Base-by-base conservation (phyloP, 2,797 vertebrate species). In the Sebastes kiyomatsui region DNA sequence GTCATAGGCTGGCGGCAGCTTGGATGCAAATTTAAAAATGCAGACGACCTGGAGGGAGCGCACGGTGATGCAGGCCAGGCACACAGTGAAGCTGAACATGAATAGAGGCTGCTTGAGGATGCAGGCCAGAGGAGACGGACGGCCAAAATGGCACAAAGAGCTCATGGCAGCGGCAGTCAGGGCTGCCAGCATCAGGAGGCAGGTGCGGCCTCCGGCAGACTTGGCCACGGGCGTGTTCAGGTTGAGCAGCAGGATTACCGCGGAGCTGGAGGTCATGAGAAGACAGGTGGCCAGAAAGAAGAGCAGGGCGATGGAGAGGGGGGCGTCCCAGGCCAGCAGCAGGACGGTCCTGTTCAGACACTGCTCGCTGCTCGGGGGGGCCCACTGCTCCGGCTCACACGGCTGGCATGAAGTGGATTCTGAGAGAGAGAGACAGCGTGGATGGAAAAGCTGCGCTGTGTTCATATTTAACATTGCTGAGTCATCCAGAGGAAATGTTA, bases 21-120 rank as follows among this genome's bases (percentile, higher is more conserved):
- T 95, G 76, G 95, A 91, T n/a, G 96, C 91, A 92, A 97, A 94
- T 86, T 96, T 97, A 75, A 98, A 98, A 90, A 96, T 92, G 73
- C 95, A 97, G 79, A 97, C 90, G 6, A 97, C 95, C 93, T 98
- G 97, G 79, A 97, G 94, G n/a, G 97, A 95, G 22, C 96, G 94
- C 71, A 97, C 92, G 0, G 96, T 75, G 54, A 97, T 92, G 87
- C 96, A 96, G 58, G 96, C 92, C 60, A 97, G 89, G 77, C 96
- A 97, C 86, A 96, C 16, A 5, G 95, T 94, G 89, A 96, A 95
- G 90, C 96, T 95, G 81, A 96, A 30, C 5, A 89, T 88, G 87
- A 96, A 97, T 52, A 97, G 77, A 5, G 93, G 90, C 88, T 95
- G 95, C 77, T 95, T 95, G 68, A 96, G 90, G 65, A 95, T 9